Conservation (phyloP, 2,888 invertebrate species). For the Leucoma salicis region DNA sequence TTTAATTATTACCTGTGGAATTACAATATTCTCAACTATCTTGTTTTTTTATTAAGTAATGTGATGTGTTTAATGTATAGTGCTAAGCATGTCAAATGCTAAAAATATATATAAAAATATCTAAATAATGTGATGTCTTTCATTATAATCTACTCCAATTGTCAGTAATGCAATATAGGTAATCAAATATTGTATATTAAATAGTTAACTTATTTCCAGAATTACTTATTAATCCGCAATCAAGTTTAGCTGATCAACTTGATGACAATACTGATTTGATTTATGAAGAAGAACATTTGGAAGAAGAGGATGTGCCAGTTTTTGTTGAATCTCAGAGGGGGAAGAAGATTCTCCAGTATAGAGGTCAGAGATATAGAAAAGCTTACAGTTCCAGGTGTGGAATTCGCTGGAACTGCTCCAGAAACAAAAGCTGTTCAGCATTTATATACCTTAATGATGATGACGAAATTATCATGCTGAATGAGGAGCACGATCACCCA, state of each 20-base stretch:
- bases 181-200: no score
- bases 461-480: constrained; percentile 55
- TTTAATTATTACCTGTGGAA: no score
- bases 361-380: constrained; percentile 57
- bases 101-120: no score
- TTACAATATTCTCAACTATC: no score
- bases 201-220: constrained; percentile 1
- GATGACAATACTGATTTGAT: constrained; percentile 5
- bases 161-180: no score
- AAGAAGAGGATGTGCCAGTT: constrained; percentile 38
- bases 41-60: no score
- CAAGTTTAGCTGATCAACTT: background rate
- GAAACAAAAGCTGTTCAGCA: constrained; percentile 52
- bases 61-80: no score
- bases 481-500: constrained; percentile 50
- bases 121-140: no score
- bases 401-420: constrained; percentile 58
- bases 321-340: constrained; percentile 55
- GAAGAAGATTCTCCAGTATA: constrained; percentile 53
- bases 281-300: constrained; percentile 21
- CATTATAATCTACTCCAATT: no score
- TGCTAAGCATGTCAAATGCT: no score
- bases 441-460: constrained; percentile 54
- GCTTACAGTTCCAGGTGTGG: constrained; percentile 53
- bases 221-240: background rate